Conservation (phyloP, 2,113 vertebrate species). For the Nestor notabilis region DNA sequence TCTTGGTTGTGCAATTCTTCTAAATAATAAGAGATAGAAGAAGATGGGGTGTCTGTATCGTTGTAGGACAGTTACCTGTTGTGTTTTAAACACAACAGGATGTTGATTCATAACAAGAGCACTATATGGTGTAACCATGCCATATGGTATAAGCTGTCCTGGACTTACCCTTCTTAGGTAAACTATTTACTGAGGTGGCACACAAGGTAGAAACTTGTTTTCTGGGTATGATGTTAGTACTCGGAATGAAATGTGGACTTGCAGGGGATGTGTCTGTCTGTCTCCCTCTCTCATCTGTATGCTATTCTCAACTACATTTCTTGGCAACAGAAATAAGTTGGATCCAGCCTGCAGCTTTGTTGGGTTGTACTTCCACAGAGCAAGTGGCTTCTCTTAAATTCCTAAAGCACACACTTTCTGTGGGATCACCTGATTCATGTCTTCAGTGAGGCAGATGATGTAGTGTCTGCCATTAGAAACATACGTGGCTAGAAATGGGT, state of each 20-base stretch:
- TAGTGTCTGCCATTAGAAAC: neutral
- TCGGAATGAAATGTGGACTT: neutral
- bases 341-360: neutral
- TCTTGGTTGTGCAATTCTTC: neutral
- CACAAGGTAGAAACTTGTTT: neutral
- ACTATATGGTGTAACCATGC: accelerated
- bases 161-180: accelerated
- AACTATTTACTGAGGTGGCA: neutral
- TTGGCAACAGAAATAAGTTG: neutral
- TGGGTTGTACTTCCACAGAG: neutral
- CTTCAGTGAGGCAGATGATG: neutral
- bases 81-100: neutral
- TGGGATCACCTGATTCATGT: neutral
- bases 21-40: neutral
- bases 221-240: neutral
- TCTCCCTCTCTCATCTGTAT: neutral
- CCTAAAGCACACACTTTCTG: accelerated
- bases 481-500: neutral
- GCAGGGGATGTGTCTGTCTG: neutral
- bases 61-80: neutral
- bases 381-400: neutral
- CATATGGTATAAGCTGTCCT: neutral
- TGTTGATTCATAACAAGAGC: neutral
- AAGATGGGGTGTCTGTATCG: neutral
- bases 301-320: neutral